These are phyloP conservation scores for Macrotus californicus DNA, from an alignment of 2,113 vertebrate genomes.

Conservation along the genomic window DNA sequence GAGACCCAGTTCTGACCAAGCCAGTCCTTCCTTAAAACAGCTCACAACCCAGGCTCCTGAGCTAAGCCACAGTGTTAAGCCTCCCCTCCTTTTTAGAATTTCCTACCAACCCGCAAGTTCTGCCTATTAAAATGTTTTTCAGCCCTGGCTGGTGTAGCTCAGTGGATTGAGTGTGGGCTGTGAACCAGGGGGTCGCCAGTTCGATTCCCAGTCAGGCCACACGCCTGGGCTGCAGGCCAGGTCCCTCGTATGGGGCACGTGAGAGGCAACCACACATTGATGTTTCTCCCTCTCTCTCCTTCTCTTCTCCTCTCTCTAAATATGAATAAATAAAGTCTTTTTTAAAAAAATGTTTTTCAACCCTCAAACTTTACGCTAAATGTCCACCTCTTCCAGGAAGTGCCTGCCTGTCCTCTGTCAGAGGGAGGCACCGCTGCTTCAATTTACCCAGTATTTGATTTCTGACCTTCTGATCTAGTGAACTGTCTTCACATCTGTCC, in stretches of 20 bases:
- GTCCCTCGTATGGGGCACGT: too few species aligned
- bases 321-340: too few species aligned
- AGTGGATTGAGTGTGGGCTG: too few species aligned
- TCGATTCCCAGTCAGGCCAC: too few species aligned
- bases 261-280: too few species aligned
- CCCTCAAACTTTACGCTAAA: not conserved
- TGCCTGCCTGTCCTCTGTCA: too few species aligned
- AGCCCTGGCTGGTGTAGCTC: too few species aligned
- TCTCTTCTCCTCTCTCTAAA: too few species aligned
- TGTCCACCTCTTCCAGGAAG: not conserved
- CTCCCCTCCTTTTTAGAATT: not conserved
- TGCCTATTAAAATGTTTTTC: not conserved
- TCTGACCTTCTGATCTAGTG: not conserved
- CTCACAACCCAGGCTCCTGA: not conserved
- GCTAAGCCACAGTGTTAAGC: not conserved
- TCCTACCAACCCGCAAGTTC: not conserved
- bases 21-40: not conserved
- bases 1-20: not conserved
- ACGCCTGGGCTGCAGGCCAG: too few species aligned
- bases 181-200: too few species aligned
- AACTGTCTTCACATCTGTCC: not conserved
- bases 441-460: not conserved
- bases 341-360: not conserved
- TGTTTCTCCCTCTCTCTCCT: too few species aligned
- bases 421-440: not conserved